Evolutionary conservation across 2,888 invertebrate genomes (phyloP).

Genomic region (Thecocarcelia acutangulata): DNA sequence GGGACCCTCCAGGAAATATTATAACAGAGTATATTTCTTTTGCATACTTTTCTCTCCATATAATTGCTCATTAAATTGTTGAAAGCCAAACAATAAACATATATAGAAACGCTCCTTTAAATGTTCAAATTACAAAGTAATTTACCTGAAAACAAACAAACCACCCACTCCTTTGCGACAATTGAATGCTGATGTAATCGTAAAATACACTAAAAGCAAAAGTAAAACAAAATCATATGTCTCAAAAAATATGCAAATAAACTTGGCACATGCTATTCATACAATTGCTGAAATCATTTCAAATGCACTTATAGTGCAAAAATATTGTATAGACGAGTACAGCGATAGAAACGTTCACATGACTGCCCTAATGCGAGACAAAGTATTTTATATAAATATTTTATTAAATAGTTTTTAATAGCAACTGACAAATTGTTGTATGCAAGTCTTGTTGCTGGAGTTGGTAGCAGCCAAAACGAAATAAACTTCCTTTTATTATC

Average conservation of each 20-base stretch:
- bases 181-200: conserved; percentile 16
- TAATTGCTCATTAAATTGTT: conserved; percentile 47
- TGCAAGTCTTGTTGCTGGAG: conserved; percentile 8
- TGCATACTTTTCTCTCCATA: neutral
- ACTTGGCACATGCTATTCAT: conserved; percentile 62
- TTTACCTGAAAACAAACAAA: conserved; percentile 9
- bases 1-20: too few relatives aligned
- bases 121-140: conserved; percentile 19
- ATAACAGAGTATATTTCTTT: too few relatives aligned
- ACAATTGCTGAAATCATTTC: conserved; percentile 14
- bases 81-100: conserved; percentile 8
- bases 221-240: conserved; percentile 23
- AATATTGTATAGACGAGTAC: conserved; percentile 13
- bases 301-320: conserved; percentile 10
- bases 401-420: conserved; percentile 40
- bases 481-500: conserved; percentile 55
- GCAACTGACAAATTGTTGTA: conserved; percentile 60
- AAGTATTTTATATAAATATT: conserved; percentile 2
- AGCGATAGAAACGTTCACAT: conserved; percentile 31
- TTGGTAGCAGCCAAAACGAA: conserved; percentile 40
- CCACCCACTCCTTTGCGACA: conserved; percentile 37
- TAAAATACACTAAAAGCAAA: neutral
- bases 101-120: conserved; percentile 18
- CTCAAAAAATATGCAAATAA: conserved; percentile 64
- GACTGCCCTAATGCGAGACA: conserved; percentile 61